Conservation (phyloP, 2,797 vertebrate species). For the Chiropotes sagulatus region DNA sequence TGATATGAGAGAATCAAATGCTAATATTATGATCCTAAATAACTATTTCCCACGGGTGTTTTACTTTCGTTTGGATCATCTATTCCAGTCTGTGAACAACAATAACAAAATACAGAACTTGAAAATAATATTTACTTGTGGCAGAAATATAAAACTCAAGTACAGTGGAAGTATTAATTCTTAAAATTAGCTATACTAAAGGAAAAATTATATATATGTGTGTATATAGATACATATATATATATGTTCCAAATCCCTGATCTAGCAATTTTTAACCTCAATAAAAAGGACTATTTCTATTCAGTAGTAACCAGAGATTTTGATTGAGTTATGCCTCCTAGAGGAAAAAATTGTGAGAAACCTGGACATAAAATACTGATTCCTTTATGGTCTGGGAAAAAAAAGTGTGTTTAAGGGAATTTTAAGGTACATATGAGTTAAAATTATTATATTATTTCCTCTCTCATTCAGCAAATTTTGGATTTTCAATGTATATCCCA, state of each 20-base stretch:
- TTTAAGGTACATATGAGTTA: slow-evolving; percentile 39
- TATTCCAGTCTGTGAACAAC: slow-evolving; percentile 22
- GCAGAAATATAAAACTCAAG: slow-evolving; percentile 40
- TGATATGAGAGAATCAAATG: slow-evolving; percentile 5
- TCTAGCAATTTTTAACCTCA: slow-evolving; percentile 68
- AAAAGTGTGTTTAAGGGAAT: slow-evolving; percentile 39
- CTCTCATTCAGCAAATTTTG: slow-evolving; percentile 68
- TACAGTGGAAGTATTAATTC: slow-evolving; percentile 9
- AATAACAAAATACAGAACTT: neutral
- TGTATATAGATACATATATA: neutral
- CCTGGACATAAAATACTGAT: slow-evolving; percentile 62
- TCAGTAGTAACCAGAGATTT: slow-evolving; percentile 62
- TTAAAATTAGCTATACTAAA: slow-evolving; percentile 66
- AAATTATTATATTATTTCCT: slow-evolving; percentile 66
- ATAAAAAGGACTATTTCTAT: slow-evolving; percentile 68
- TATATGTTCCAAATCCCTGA: slow-evolving; percentile 43
- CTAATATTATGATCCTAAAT: neutral
- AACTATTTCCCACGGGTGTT: neutral
- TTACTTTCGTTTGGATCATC: slow-evolving; percentile 52
- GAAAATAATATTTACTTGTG: slow-evolving; percentile 58
- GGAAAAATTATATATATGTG: slow-evolving; percentile 14
- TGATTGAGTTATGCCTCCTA: slow-evolving; percentile 71
- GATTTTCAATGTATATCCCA: slow-evolving; percentile 58
- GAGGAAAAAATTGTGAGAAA: slow-evolving; percentile 73
- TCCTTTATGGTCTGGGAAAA: slow-evolving; percentile 60